These are phyloP conservation scores for Catharus fuscescens DNA, from an alignment of 2,113 vertebrate species.

Conservation along the genomic window DNA sequence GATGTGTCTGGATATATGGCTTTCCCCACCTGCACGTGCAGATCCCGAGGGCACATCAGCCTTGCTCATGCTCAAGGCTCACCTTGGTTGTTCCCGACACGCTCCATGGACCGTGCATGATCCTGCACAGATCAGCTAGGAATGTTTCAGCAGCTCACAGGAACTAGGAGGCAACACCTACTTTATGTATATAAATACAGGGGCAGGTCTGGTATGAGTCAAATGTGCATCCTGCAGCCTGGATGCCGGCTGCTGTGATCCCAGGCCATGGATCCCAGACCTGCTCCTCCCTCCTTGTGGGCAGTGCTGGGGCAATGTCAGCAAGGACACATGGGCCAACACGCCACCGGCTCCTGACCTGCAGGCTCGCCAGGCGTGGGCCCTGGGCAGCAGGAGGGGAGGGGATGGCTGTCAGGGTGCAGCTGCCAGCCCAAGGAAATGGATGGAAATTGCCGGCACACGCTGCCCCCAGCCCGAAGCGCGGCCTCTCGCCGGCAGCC, in stretches of 20 bases:
- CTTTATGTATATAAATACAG: rapidly evolving
- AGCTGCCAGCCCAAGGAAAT: background rate
- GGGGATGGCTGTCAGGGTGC: background rate
- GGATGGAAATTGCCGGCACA: conserved; percentile 15
- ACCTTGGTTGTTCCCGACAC: rapidly evolving
- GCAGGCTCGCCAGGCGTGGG: rapidly evolving
- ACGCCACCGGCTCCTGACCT: rapidly evolving
- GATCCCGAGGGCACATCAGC: background rate
- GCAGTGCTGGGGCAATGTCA: background rate
- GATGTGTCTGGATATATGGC: rapidly evolving
- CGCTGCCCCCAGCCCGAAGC: background rate
- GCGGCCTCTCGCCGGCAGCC: background rate
- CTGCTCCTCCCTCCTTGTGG: rapidly evolving
- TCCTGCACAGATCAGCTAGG: background rate
- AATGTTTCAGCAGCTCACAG: background rate
- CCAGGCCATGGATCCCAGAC: rapidly evolving
- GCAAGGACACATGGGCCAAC: background rate
- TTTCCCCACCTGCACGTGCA: rapidly evolving
- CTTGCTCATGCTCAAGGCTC: background rate
- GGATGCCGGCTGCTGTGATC: background rate
- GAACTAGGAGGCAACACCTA: background rate
- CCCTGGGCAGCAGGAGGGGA: background rate
- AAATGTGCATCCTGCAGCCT: rapidly evolving
- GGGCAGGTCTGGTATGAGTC: background rate
- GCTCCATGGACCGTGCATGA: rapidly evolving